A percentile compares a stretch with the other conserved stretches of the same genome.
phyloP scores from a whole-genome alignment of 2,797 vertebrate genomes.

The Enteromius anoplus region DNA sequence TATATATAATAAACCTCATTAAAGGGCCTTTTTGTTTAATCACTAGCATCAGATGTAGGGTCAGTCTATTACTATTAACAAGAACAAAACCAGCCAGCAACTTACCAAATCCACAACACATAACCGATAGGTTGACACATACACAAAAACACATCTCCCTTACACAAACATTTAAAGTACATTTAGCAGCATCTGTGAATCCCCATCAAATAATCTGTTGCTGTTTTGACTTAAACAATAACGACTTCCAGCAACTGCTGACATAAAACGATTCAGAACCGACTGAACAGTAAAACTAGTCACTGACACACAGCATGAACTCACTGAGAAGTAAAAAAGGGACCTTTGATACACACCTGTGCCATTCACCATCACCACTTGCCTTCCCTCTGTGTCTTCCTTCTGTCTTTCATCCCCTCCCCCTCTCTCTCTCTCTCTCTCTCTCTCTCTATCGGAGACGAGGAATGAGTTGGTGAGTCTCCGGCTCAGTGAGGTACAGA shows the following conservation, averaged over 20 bases:
- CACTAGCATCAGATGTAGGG: neutral
- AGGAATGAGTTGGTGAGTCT: constrained; percentile 71
- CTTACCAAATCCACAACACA: neutral
- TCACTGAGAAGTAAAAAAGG: constrained; percentile 47
- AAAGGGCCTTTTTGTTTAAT: constrained; percentile 6
- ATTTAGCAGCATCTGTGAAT: neutral
- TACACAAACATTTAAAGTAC: neutral
- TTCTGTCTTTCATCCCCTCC: constrained; percentile 36
- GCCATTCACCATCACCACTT: constrained; percentile 61
- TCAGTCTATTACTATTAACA: neutral
- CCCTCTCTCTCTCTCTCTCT: constrained; percentile 53
- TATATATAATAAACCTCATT: too few species aligned
- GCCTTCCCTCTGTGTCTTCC: constrained; percentile 55
- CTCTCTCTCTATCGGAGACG: constrained; percentile 60
- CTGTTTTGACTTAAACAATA: neutral
- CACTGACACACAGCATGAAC: constrained; percentile 39
- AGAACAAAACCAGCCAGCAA: neutral
- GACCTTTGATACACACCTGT: constrained; percentile 75
- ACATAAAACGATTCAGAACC: constrained; percentile 6
- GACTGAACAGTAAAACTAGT: neutral
- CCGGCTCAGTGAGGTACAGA: constrained; percentile 73
- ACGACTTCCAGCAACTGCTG: neutral
- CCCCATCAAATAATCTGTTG: neutral
- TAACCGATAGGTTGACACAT: neutral
- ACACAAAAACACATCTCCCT: constrained; percentile 1